Percentiles rank a stretch among this genome's conserved stretches.
These are phyloP conservation scores for Cephus rjabovi DNA, from an alignment of 2,888 invertebrate species.

Conservation along the genomic window DNA sequence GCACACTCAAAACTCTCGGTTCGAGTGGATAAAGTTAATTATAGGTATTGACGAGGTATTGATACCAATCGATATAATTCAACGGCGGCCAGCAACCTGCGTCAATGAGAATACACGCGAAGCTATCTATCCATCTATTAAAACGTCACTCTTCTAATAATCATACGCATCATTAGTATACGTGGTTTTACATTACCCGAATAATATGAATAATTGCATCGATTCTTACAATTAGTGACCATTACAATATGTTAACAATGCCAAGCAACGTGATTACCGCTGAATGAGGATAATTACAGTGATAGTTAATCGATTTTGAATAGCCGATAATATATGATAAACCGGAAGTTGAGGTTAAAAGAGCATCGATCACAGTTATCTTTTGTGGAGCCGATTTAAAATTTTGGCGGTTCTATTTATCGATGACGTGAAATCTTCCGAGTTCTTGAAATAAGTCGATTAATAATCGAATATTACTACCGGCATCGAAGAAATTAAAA, in stretches of 20 bases:
- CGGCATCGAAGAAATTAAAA: constrained; percentile 4
- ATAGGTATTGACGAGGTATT: not conserved
- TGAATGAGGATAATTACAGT: not conserved
- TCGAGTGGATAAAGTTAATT: not conserved
- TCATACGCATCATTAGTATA: not conserved
- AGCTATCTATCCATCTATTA: not conserved
- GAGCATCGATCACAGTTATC: not conserved
- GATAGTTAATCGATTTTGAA: not conserved
- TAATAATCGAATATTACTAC: not conserved
- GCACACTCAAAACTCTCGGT: not conserved
- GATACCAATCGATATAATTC: not conserved
- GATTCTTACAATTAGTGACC: not conserved
- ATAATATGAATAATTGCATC: not conserved
- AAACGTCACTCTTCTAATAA: not conserved
- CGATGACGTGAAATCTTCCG: not conserved
- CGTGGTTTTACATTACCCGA: not conserved
- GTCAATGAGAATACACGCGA: not conserved
- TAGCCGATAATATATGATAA: not conserved
- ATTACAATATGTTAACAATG: not conserved
- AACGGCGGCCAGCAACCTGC: not conserved
- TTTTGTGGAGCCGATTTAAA: too few species aligned
- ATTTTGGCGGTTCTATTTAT: too few species aligned
- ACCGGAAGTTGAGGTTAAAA: not conserved
- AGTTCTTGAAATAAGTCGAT: not conserved
- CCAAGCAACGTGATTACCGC: not conserved